Evolutionary conservation across 1,140 invertebrate genomes (phyloP).

Genomic region (Drosophila quadrilineata): DNA sequence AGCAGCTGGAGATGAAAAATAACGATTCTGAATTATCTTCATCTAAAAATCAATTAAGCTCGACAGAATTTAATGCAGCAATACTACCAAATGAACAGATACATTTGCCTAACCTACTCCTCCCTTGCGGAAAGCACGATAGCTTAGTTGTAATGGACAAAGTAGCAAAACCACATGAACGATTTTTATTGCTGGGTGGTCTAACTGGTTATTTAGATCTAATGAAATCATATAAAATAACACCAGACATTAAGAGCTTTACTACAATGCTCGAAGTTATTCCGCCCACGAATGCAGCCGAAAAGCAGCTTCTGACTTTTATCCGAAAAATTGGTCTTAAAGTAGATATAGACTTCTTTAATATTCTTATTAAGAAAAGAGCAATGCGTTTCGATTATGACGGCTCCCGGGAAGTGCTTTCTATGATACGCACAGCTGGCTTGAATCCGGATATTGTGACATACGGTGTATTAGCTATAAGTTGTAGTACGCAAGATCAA

Average conservation of each 20-base stretch:
- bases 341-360: constrained; percentile 91
- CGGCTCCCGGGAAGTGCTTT: constrained; percentile 85
- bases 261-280: constrained; percentile 88
- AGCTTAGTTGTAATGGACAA: constrained; percentile 83
- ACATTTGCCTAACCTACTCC: constrained; percentile 84
- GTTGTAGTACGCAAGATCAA: constrained; percentile 85
- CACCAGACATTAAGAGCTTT: constrained; percentile 90
- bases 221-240: constrained; percentile 86
- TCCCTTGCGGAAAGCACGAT: constrained; percentile 83
- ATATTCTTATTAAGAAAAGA: constrained; percentile 91
- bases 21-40: neutral
- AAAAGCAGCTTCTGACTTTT: constrained; percentile 85
- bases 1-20: neutral
- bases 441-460: constrained; percentile 90
- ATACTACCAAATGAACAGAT: neutral
- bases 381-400: constrained; percentile 85
- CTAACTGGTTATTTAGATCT: constrained; percentile 86
- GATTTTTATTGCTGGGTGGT: constrained; percentile 91
- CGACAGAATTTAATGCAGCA: neutral
- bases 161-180: constrained; percentile 84
- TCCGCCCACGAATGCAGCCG: constrained; percentile 85
- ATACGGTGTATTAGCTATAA: constrained; percentile 91
- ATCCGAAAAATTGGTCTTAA: constrained; percentile 84
- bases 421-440: constrained; percentile 84
- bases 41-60: neutral